Evolutionary conservation across 2,888 invertebrate species (phyloP).

Genomic region (Campoletis raptor): DNA sequence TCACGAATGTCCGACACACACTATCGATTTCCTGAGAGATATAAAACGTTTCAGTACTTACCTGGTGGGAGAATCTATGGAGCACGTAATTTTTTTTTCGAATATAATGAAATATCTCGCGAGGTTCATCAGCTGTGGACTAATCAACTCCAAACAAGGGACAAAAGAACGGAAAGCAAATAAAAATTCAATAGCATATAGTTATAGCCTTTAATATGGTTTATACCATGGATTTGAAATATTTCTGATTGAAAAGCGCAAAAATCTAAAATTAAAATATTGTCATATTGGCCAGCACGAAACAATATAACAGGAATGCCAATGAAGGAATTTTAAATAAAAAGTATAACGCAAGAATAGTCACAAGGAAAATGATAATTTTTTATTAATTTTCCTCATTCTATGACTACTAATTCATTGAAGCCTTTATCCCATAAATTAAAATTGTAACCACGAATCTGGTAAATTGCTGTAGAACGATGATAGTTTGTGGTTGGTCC

Average conservation of each 20-base stretch:
- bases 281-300: too few species aligned
- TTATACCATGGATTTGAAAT: too few species aligned
- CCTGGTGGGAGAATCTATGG: not conserved
- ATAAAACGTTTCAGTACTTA: not conserved
- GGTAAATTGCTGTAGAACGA: constrained; percentile 22
- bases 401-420: not conserved
- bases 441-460: constrained; percentile 11
- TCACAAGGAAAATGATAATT: not conserved
- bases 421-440: not conserved
- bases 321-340: not conserved
- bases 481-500: constrained; percentile 38
- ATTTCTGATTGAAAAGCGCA: too few species aligned
- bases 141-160: too few species aligned
- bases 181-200: too few species aligned
- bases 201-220: too few species aligned
- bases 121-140: too few species aligned
- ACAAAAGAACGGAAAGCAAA: too few species aligned
- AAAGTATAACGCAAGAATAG: not conserved
- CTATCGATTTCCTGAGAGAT: not conserved
- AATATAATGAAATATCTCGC: too few species aligned
- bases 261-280: too few species aligned
- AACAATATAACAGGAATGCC: not conserved
- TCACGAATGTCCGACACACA: not conserved
- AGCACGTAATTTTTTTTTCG: not conserved
- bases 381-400: not conserved